phyloP scores from a whole-genome alignment of 1,140 invertebrate species.

The Macrotrachela quadricornifera region DNA sequence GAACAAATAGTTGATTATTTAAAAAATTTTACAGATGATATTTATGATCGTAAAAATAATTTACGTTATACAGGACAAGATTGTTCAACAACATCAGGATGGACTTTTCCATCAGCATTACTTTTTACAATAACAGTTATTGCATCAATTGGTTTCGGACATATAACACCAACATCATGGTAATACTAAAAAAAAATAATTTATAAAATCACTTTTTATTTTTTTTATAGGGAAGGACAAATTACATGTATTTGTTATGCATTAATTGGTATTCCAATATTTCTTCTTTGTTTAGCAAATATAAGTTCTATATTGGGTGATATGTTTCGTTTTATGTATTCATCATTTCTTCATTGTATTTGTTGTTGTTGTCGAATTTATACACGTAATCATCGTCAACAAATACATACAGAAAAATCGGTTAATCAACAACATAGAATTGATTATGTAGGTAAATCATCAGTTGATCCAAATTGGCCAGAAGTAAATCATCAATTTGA shows the following conservation, averaged over 20 bases:
- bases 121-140: conserved; percentile 7
- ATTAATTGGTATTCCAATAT: conserved; percentile 7
- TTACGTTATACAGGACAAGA: conserved; percentile 1
- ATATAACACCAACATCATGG: too few species aligned
- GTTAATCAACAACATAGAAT: neutral
- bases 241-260: conserved; percentile 7
- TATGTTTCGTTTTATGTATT: conserved; percentile 3
- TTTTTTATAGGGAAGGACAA: neutral
- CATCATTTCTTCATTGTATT: neutral
- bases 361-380: neutral
- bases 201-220: too few species aligned
- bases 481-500: neutral
- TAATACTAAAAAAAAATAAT: too few species aligned
- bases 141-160: neutral
- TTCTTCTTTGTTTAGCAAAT: conserved; percentile 2
- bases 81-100: conserved; percentile 1
- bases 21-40: too few species aligned
- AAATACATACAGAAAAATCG: neutral
- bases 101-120: conserved; percentile 2
- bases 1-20: too few species aligned
- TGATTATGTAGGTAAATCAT: neutral
- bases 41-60: neutral
- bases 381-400: neutral
- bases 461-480: neutral
- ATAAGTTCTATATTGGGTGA: neutral